Conservation (phyloP, 2,797 vertebrate species). For the Sarcoramphus papa region DNA sequence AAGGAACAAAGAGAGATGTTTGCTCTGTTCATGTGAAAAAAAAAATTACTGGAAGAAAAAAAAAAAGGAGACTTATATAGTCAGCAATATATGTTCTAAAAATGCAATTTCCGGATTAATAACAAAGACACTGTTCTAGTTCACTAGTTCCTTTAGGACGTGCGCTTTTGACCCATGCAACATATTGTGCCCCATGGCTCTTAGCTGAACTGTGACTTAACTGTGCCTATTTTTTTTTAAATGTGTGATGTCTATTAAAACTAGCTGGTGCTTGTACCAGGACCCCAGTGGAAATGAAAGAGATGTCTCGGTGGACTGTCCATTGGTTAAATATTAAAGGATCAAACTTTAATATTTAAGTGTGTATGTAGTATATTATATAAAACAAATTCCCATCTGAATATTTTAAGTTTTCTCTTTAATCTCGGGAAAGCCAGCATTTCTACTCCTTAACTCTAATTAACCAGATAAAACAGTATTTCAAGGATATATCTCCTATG, state of each 20-base stretch:
- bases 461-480: constrained; percentile 53
- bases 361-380: constrained; percentile 48
- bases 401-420: constrained; percentile 54
- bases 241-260: constrained; percentile 76
- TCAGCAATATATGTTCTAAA: constrained; percentile 77
- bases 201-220: constrained; percentile 70
- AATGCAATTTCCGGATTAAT: constrained; percentile 84
- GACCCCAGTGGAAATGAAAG: constrained; percentile 73
- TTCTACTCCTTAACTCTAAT: constrained; percentile 41
- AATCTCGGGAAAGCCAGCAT: not conserved
- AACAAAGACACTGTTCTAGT: constrained; percentile 74
- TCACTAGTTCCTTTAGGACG: constrained; percentile 71
- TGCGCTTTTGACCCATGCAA: constrained; percentile 76
- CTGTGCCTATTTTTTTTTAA: constrained; percentile 66
- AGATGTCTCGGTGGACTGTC: constrained; percentile 54
- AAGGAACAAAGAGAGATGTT: constrained; percentile 51
- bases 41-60: constrained; percentile 51
- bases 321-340: constrained; percentile 74
- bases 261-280: constrained; percentile 60
- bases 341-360: constrained; percentile 73
- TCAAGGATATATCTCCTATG: constrained; percentile 25
- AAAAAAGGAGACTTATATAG: constrained; percentile 66
- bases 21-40: constrained; percentile 52
- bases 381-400: constrained; percentile 57
- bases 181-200: constrained; percentile 83